Evolutionary conservation across 2,888 invertebrate species (phyloP), one percentile per base, ranked within the genome.

Genomic region (Pandemis corylana): DNA sequence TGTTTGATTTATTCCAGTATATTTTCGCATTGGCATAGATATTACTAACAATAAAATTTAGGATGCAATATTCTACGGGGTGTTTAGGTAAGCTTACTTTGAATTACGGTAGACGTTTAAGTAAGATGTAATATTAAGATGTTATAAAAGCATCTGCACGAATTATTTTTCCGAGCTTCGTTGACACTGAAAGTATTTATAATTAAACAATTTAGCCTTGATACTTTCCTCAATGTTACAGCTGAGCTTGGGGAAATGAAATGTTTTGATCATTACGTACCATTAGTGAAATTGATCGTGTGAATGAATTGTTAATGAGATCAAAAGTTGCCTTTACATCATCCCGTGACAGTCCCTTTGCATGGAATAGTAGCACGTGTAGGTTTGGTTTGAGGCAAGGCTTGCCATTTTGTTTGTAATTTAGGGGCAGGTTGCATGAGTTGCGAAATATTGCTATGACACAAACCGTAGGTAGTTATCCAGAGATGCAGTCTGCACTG

Each of bases 1-100:
- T 84, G 89, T 94, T 94, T 94, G 87, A 92, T 94, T 94, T 92
- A 88, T 89, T 90, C 87, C 90, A 89, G 85, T 90, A 92, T 88
- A 81, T 81, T 80, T 78, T 79, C 78, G 79, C 80, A 79, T 83
- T 85, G 84, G 85, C 85, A 85, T 85, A 82, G 28, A 81, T 83
- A 83, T 85, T 80, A 88, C 83, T 90, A 88, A 89, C 87, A 83
- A 63, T 75, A 78, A 80, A 78, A 82, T 80, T 80, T 81, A 56
- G 84, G 84, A 87, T 86, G 80, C 81, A 83, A 82, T 78, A 76
- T 80, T 79, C 81, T 80, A 81, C 85, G 78, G 91, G 90, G 90
- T 80, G 66, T 84, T 87, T 93, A 91, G 94, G 94, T 94, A 93
- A 94, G 93, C 87, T 75, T 83, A 81, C 76, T 87, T 90, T 87